These are phyloP conservation scores for Gorsachius magnificus DNA, from an alignment of 2,797 vertebrate species.

Conservation along the genomic window DNA sequence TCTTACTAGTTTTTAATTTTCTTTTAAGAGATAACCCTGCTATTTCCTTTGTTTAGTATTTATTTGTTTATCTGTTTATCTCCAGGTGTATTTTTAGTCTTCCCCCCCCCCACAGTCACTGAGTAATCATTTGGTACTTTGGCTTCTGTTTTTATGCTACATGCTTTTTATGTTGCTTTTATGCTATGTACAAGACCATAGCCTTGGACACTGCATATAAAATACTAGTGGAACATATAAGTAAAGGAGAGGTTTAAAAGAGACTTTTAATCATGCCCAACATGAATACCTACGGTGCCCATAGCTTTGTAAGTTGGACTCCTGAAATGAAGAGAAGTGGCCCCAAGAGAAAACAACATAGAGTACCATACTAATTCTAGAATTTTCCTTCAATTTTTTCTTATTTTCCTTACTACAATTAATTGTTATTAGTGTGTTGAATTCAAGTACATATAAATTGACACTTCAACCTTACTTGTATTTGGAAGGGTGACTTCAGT, in stretches of 20 bases:
- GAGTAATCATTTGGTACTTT: background rate
- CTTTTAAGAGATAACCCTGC: background rate
- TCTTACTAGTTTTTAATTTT: background rate
- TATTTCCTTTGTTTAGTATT: background rate
- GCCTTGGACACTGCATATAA: background rate
- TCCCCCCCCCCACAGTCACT: background rate
- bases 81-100: background rate
- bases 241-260: background rate
- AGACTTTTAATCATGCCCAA: background rate
- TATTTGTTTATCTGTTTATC: background rate
- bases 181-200: background rate
- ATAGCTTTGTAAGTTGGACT: background rate
- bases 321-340: background rate
- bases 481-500: background rate
- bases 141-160: background rate
- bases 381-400: background rate
- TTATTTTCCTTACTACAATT: background rate
- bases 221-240: background rate
- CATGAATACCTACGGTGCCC: background rate
- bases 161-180: background rate
- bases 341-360: background rate
- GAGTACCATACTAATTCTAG: background rate
- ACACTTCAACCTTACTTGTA: background rate
- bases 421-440: background rate
- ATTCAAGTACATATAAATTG: background rate